These are phyloP conservation scores for Congeria kusceri DNA, from an alignment of 2,888 invertebrate genomes.

Conservation along the genomic window DNA sequence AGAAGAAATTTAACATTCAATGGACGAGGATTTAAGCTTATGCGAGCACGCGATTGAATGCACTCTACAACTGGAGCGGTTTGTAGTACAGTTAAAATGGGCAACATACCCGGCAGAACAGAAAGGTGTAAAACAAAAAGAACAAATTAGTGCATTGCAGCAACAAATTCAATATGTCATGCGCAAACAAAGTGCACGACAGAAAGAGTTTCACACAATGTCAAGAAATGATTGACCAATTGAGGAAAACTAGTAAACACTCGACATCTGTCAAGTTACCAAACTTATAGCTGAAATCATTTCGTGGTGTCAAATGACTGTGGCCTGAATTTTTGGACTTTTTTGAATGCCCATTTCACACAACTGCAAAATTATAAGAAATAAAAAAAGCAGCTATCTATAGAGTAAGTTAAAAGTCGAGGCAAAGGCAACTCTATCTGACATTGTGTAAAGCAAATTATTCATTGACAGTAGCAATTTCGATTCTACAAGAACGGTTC, in stretches of 20 bases:
- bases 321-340: slow-evolving; percentile 39
- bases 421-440: slow-evolving; percentile 2
- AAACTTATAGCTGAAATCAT: slow-evolving; percentile 24
- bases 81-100: not conserved
- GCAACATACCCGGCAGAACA: not conserved
- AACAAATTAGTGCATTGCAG: not conserved
- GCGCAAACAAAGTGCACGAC: not conserved
- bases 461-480: not conserved
- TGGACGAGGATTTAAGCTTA: not conserved
- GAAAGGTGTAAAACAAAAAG: not conserved
- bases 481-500: not conserved
- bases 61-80: not conserved
- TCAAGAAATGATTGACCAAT: not conserved
- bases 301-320: slow-evolving; percentile 14
- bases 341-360: slow-evolving; percentile 28
- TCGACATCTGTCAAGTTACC: slow-evolving; percentile 25
- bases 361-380: slow-evolving; percentile 10
- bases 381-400: slow-evolving; percentile 26
- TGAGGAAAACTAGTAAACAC: not conserved
- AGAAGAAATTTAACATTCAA: not conserved
- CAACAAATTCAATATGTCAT: not conserved
- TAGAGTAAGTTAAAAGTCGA: slow-evolving; percentile 8
- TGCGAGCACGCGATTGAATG: slow-evolving; percentile 14
- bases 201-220: slow-evolving; percentile 5
- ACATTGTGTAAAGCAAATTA: slow-evolving; percentile 17